Percentiles rank a stretch among this genome's conserved stretches.
phyloP scores from a whole-genome alignment of 2,888 invertebrate species.

The Teleiodes luculella region DNA sequence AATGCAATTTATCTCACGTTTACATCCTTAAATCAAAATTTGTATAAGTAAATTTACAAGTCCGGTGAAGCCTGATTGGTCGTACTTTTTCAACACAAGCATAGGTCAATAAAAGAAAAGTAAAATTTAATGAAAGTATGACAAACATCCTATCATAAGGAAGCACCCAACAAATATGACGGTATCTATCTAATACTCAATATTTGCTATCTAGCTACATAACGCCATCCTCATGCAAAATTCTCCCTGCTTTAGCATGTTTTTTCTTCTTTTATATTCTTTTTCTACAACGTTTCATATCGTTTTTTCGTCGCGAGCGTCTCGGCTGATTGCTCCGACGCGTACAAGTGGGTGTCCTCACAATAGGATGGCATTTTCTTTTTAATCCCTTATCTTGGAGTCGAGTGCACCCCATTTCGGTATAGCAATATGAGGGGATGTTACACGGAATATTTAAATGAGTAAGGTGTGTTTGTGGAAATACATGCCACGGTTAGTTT shows the following conservation, averaged over 20 bases:
- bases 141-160: too few relatives aligned
- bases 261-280: constrained; percentile 40
- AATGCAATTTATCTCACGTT: too few relatives aligned
- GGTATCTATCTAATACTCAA: too few relatives aligned
- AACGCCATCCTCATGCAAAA: constrained; percentile 25
- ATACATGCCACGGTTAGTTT: constrained; percentile 3
- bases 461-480: constrained; percentile 37
- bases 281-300: constrained; percentile 38
- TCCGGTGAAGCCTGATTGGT: too few relatives aligned
- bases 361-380: constrained; percentile 59
- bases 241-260: constrained; percentile 32
- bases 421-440: constrained; percentile 30
- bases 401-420: constrained; percentile 32
- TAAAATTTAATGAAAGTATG: too few relatives aligned
- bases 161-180: too few relatives aligned
- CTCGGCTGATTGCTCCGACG: constrained; percentile 50
- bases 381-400: constrained; percentile 59
- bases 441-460: constrained; percentile 51
- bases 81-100: too few relatives aligned
- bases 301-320: constrained; percentile 40
- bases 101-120: too few relatives aligned
- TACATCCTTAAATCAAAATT: too few relatives aligned
- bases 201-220: constrained; percentile 36
- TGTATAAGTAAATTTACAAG: too few relatives aligned
- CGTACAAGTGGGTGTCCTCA: constrained; percentile 41